Evolutionary conservation across 2,888 invertebrate genomes (phyloP).

Genomic region (Crematogaster levior): DNA sequence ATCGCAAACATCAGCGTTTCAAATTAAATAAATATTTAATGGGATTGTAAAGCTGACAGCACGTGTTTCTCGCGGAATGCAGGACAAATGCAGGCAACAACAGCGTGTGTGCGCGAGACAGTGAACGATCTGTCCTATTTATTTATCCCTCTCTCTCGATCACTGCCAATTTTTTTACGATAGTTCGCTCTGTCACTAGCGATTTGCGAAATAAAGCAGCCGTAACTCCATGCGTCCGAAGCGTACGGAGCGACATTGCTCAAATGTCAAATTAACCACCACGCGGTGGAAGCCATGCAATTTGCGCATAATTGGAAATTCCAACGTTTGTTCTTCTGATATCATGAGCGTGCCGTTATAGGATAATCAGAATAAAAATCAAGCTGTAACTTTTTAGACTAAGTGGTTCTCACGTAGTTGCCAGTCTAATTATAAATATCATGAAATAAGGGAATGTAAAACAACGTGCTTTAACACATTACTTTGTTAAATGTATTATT

Average conservation of each 20-base stretch:
- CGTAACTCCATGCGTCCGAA: background rate
- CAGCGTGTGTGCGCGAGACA: slow-evolving; percentile 23
- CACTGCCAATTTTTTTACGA: slow-evolving; percentile 35
- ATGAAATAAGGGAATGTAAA: background rate
- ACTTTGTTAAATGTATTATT: background rate
- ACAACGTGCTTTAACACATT: background rate
- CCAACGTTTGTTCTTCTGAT: slow-evolving; percentile 34
- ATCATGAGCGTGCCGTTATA: background rate
- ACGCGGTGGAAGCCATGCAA: background rate
- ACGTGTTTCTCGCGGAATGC: background rate
- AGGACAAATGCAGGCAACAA: slow-evolving; percentile 8
- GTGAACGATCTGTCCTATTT: slow-evolving; percentile 27
- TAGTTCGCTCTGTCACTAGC: background rate
- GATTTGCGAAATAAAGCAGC: slow-evolving; percentile 8
- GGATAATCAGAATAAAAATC: slow-evolving; percentile 10
- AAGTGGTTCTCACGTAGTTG: background rate
- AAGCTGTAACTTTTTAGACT: background rate
- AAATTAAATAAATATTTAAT: slow-evolving; percentile 55
- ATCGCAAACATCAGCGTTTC: slow-evolving; percentile 36
- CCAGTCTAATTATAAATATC: background rate
- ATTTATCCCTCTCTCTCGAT: slow-evolving; percentile 29
- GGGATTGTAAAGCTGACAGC: slow-evolving; percentile 6
- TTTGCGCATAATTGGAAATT: slow-evolving; percentile 57
- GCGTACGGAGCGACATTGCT: slow-evolving; percentile 19
- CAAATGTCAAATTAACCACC: slow-evolving; percentile 49